Evolutionary conservation across 2,888 invertebrate species (phyloP).

Genomic region (Scaptomyza reducta): DNA sequence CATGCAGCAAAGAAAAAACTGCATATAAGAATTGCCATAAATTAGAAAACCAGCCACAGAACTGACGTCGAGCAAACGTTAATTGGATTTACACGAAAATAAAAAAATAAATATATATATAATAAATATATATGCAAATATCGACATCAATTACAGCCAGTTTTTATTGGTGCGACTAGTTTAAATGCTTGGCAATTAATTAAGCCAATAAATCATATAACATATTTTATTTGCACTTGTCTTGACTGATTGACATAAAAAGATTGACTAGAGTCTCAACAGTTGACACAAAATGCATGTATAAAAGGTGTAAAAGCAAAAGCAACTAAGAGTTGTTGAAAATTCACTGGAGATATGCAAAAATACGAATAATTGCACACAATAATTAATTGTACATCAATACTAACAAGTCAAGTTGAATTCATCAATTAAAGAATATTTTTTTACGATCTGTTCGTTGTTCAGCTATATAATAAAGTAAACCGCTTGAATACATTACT

Average conservation of each 20-base stretch:
- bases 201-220: slow-evolving; percentile 65
- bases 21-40: slow-evolving; percentile 69
- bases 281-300: background rate
- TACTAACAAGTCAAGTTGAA: slow-evolving; percentile 1
- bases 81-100: slow-evolving; percentile 64
- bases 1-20: slow-evolving; percentile 51
- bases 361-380: background rate
- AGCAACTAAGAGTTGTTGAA: background rate
- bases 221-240: slow-evolving; percentile 39
- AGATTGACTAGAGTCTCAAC: slow-evolving; percentile 12
- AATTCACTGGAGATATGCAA: background rate
- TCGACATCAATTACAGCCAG: slow-evolving; percentile 61
- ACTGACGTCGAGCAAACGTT: slow-evolving; percentile 41
- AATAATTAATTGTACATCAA: slow-evolving; percentile 17
- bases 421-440: background rate
- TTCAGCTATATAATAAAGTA: background rate
- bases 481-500: background rate
- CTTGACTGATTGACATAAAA: slow-evolving; percentile 31
- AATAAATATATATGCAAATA: slow-evolving; percentile 7
- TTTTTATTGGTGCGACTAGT: slow-evolving; percentile 43
- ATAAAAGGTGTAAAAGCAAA: slow-evolving; percentile 2
- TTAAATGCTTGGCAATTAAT: slow-evolving; percentile 67
- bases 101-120: slow-evolving; percentile 22
- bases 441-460: background rate
- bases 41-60: slow-evolving; percentile 59